phyloP scores from a whole-genome alignment of 2,888 invertebrate genomes.

The Lysandra bellargus region DNA sequence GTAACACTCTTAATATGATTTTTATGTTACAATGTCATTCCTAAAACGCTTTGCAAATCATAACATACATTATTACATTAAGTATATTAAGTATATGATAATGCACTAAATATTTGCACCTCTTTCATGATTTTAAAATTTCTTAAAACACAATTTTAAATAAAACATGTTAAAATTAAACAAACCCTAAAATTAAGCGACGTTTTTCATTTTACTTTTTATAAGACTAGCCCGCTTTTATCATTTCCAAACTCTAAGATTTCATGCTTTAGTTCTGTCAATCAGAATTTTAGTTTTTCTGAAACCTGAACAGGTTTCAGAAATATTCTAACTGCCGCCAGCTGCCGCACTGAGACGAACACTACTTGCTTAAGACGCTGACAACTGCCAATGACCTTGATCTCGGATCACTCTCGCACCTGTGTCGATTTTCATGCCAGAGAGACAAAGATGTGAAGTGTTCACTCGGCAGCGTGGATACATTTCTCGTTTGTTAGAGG shows the following conservation, averaged over 20 bases:
- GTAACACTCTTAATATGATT: not conserved
- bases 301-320: too few relatives aligned
- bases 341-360: too few relatives aligned
- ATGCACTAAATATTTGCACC: constrained; percentile 5
- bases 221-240: not conserved
- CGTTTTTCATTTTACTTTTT: not conserved
- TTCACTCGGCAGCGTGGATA: too few relatives aligned
- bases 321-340: too few relatives aligned
- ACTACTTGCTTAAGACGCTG: too few relatives aligned
- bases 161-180: constrained; percentile 1
- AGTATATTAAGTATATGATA: not conserved
- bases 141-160: constrained; percentile 10
- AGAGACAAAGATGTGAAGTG: too few relatives aligned
- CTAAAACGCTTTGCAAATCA: not conserved
- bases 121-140: not conserved
- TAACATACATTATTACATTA: not conserved
- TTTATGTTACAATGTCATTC: not conserved
- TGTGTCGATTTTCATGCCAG: too few relatives aligned
- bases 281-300: not conserved
- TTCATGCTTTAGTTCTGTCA: not conserved
- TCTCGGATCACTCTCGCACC: too few relatives aligned
- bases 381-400: too few relatives aligned
- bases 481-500: too few relatives aligned
- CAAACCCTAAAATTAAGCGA: not conserved
- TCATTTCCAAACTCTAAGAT: not conserved